phyloP scores from a whole-genome alignment of 2,797 vertebrate species.

The Notolepis coatsorum region DNA sequence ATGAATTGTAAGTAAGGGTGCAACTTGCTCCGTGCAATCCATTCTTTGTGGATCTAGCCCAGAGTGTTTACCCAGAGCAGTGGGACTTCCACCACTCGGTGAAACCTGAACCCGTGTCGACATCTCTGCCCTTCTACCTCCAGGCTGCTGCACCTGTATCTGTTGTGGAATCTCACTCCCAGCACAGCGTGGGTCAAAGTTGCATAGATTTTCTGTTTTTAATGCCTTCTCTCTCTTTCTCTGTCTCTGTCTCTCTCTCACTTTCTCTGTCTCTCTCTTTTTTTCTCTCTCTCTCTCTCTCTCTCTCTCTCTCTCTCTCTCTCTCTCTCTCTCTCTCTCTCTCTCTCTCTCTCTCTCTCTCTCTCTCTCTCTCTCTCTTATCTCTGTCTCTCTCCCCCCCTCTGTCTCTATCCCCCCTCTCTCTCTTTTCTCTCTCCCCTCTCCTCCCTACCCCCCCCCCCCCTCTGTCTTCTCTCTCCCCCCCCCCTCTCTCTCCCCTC shows the following conservation, averaged over 20 bases:
- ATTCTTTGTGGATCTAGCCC: too few relatives aligned
- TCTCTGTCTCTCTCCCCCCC: not conserved
- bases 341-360: not conserved
- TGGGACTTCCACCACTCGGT: not conserved
- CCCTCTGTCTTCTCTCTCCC: not conserved
- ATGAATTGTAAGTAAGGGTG: too few relatives aligned
- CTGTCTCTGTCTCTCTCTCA: too few relatives aligned
- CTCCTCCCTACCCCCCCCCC: not conserved
- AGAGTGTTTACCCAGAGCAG: conserved; percentile 38
- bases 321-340: not conserved
- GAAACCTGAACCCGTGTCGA: conserved; percentile 17
- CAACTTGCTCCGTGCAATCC: too few relatives aligned
- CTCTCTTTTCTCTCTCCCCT: too few relatives aligned
- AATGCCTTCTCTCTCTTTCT: not conserved
- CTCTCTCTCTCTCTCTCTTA: not conserved
- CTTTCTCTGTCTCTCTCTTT: not conserved
- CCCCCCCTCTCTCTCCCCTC: not conserved
- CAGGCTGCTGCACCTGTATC: not conserved
- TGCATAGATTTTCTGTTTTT: not conserved
- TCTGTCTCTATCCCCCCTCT: not conserved
- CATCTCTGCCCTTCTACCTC: not conserved
- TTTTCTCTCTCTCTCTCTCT: not conserved
- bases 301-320: not conserved
- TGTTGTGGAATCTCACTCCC: not conserved
- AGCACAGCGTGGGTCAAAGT: not conserved